phyloP scores from a whole-genome alignment of 2,888 invertebrate species.

The Lamproptera curius region DNA sequence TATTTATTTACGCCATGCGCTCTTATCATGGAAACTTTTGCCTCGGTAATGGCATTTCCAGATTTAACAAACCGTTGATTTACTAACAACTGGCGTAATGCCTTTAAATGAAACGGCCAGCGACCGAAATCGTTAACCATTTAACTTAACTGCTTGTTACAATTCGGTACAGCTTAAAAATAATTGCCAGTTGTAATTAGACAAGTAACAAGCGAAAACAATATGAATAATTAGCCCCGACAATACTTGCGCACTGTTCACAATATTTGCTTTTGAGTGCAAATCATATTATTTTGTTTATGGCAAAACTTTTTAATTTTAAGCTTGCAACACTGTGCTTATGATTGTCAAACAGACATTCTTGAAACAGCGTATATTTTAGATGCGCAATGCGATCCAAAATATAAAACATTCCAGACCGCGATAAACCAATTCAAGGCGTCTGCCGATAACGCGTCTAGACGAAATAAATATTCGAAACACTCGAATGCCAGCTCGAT shows the following conservation, averaged over 20 bases:
- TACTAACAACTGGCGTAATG: conserved; percentile 12
- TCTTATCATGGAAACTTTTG: conserved; percentile 21
- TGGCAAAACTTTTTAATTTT: no score
- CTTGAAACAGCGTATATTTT: no score
- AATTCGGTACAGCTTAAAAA: conserved; percentile 33
- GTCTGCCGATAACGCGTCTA: conserved; percentile 67
- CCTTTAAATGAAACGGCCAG: conserved; percentile 20
- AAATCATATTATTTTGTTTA: no score
- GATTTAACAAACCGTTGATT: conserved; percentile 5
- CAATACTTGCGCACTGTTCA: background rate
- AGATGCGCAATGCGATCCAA: no score
- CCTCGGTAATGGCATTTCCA: conserved; percentile 15
- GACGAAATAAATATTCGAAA: conserved; percentile 69
- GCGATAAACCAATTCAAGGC: conserved; percentile 61
- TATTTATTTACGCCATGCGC: conserved; percentile 20
- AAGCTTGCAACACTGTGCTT: no score
- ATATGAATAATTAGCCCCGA: background rate
- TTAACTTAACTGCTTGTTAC: conserved; percentile 26
- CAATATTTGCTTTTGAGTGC: no score
- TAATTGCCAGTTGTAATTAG: conserved; percentile 30
- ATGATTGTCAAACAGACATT: no score
- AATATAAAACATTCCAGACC: conserved; percentile 66
- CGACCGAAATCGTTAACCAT: conserved; percentile 21
- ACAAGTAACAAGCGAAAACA: background rate
- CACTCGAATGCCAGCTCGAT: conserved; percentile 72